These are phyloP conservation scores for Nerophis ophidion DNA, from an alignment of 2,113 vertebrate genomes.

Conservation along the genomic window DNA sequence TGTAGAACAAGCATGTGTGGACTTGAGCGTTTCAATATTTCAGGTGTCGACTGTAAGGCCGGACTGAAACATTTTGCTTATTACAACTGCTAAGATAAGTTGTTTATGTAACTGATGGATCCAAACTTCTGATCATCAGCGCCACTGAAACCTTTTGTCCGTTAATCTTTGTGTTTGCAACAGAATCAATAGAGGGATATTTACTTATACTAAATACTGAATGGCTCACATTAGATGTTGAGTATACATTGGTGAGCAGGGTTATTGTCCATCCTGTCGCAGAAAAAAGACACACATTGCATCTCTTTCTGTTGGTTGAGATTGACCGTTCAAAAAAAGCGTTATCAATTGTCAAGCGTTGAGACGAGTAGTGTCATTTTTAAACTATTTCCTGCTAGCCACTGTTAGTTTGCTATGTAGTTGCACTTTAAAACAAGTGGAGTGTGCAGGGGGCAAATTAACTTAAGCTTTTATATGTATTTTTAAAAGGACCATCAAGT, in stretches of 20 bases:
- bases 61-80: background rate
- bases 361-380: background rate
- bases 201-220: constrained; percentile 32
- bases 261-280: background rate
- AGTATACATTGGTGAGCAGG: constrained; percentile 9
- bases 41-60: constrained; percentile 26
- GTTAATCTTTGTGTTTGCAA: constrained; percentile 17
- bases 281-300: too few relatives aligned
- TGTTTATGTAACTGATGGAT: background rate
- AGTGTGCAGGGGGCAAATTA: constrained; percentile 24
- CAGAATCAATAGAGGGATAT: constrained; percentile 44
- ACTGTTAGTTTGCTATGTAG: constrained; percentile 25
- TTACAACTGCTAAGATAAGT: too few relatives aligned
- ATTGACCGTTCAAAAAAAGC: too few relatives aligned
- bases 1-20: constrained; percentile 42
- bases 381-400: background rate
- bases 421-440: constrained; percentile 34
- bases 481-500: constrained; percentile 29
- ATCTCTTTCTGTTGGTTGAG: too few relatives aligned
- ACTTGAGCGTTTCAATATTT: constrained; percentile 57
- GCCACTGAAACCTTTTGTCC: constrained; percentile 17
- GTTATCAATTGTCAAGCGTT: background rate
- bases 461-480: constrained; percentile 25
- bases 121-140: background rate
- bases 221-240: constrained; percentile 25